Conservation (phyloP, 2,113 vertebrate genomes). For the Columba livia region DNA sequence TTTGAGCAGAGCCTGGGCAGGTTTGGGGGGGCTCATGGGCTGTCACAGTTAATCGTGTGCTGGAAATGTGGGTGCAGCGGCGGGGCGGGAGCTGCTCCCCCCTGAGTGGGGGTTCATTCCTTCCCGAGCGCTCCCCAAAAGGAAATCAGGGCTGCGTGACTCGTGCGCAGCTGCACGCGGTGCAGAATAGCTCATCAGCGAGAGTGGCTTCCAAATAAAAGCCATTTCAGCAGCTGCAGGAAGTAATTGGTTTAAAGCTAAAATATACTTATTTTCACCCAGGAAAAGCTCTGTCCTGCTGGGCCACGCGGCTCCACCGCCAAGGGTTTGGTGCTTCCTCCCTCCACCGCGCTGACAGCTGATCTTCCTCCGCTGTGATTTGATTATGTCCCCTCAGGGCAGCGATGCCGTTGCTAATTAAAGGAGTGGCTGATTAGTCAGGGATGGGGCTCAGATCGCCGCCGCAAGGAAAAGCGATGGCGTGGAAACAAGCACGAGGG, state of each 20-base stretch:
- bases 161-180: not conserved
- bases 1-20: not conserved
- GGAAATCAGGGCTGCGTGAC: not conserved
- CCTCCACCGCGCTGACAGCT: not conserved
- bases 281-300: not conserved
- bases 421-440: not conserved
- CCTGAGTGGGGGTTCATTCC: no score
- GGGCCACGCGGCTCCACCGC: rapidly evolving
- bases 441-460: rapidly evolving
- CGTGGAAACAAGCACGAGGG: not conserved
- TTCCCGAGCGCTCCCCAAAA: not conserved
- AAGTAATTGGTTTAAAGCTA: not conserved
- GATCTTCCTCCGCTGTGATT: not conserved
- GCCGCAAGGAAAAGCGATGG: rapidly evolving
- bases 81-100: no score
- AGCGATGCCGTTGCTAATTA: not conserved
- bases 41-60: no score
- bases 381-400: not conserved
- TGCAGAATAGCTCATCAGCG: not conserved
- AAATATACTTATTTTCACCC: not conserved
- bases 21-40: no score
- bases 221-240: not conserved
- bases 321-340: not conserved
- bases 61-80: not conserved
- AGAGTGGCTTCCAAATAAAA: not conserved